phyloP scores from a whole-genome alignment of 2,797 vertebrate genomes.

The Zalophus californianus region DNA sequence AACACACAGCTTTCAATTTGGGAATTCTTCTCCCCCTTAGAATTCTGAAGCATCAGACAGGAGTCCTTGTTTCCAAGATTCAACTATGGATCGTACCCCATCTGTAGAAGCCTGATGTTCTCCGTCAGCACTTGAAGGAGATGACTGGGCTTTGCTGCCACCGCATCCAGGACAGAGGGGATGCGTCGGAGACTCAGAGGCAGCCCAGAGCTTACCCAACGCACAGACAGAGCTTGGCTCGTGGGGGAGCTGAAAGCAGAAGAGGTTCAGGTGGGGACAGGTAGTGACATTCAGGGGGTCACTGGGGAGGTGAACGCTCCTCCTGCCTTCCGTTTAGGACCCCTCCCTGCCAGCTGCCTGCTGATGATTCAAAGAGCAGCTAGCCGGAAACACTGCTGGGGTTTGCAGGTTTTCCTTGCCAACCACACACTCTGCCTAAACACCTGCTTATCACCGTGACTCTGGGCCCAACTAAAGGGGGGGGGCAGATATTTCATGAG shows the following conservation, averaged over 20 bases:
- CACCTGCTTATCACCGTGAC: not conserved
- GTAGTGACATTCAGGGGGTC: rapidly evolving
- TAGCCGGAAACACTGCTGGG: rapidly evolving
- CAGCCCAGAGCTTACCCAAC: rapidly evolving
- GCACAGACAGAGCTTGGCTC: not conserved
- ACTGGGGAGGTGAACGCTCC: rapidly evolving
- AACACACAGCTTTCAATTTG: rapidly evolving
- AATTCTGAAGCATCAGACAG: rapidly evolving
- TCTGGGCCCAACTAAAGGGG: rapidly evolving
- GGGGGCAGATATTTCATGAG: rapidly evolving
- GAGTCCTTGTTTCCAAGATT: not conserved
- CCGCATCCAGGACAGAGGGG: rapidly evolving
- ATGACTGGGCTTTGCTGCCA: rapidly evolving
- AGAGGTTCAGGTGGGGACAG: rapidly evolving
- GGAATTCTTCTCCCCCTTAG: not conserved
- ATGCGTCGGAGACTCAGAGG: not conserved
- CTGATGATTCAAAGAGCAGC: not conserved
- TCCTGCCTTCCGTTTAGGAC: rapidly evolving
- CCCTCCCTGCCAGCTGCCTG: not conserved
- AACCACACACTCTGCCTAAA: rapidly evolving
- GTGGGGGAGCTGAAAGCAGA: not conserved
- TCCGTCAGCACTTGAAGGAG: not conserved
- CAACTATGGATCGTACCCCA: rapidly evolving
- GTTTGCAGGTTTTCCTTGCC: not conserved
- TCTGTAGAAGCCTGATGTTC: rapidly evolving